Base-by-base conservation (phyloP, 30 jellyfish, hydroid and myxozoan genomes). In the Turritopsis dohrnii region DNA sequence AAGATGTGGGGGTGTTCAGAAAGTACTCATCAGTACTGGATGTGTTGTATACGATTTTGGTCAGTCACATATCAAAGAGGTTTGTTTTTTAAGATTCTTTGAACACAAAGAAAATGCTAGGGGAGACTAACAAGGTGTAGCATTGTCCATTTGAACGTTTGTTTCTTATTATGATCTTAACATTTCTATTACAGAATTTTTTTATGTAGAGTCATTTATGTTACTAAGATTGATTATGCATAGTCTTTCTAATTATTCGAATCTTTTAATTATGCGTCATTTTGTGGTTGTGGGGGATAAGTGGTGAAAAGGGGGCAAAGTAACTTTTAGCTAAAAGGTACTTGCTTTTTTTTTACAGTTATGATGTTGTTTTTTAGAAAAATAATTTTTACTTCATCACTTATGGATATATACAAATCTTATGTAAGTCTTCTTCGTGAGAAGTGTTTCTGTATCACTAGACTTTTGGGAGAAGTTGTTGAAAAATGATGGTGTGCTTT, bases 1-100 rank as follows among this genome's bases (percentile, higher is more conserved):
- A 65, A 66, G 84, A 60, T 71, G 93, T 86, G 19, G 82, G 81
- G 82, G 76, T 90, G 20, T 7, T 85, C 4, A 52, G 95, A 31
- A 90, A 90, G 79, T 90, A 90, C 52, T 21, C 84, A 60, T 75
- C 91, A 24, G 29, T 75, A 17, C 81, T 75, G n/a, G 97, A 90
- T 69, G 24, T 90, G 52, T 60, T 79, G 21, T 86, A 28, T 79
- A 85, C 97, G n/a, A 65, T 18, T 18, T 21, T 71, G 52, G 20
- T 29, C 60, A 29, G 65, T 29, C 17, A n/a, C 23, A n/a, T 4
- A 13, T 30, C 60, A 74, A 26, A 26, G 23, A 74, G 65, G 83
- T 74, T 27, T 7, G 28, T 9, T 8, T 9, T 5, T 74, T 74
- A 21, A 0, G 17, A 65, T 60, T 26, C 21, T 4, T 27, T 26